These are phyloP conservation scores for Phania funesta DNA, from an alignment of 2,888 invertebrate species.

Conservation along the genomic window DNA sequence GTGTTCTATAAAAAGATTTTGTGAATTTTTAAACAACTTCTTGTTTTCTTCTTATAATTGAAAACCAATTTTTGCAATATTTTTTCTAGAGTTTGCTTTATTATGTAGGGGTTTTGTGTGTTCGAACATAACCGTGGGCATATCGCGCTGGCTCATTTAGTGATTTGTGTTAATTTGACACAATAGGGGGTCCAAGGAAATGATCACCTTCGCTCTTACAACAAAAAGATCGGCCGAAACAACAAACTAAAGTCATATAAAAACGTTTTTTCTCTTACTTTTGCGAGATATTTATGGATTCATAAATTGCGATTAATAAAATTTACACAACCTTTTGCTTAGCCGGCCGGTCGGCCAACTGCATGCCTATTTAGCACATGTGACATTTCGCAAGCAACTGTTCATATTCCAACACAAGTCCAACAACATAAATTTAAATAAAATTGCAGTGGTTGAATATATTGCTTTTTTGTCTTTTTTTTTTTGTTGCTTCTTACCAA, in stretches of 20 bases:
- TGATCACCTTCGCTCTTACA: conserved; percentile 52
- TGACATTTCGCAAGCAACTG: conserved; percentile 66
- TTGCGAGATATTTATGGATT: conserved; percentile 76
- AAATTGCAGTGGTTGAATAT: conserved; percentile 15
- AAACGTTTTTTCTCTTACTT: conserved; percentile 40
- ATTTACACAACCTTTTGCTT: conserved; percentile 73
- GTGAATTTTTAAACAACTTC: too few relatives aligned
- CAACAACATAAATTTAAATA: conserved; percentile 36
- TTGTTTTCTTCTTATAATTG: too few relatives aligned
- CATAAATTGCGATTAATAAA: conserved; percentile 80
- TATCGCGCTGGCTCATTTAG: conserved; percentile 57
- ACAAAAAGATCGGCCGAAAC: conserved; percentile 7
- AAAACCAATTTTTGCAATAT: neutral
- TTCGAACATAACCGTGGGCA: neutral
- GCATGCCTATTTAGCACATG: conserved; percentile 66
- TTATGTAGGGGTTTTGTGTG: neutral
- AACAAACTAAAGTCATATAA: conserved; percentile 37
- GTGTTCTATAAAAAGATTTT: too few relatives aligned
- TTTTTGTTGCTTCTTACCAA: neutral
- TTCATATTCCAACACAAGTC: conserved; percentile 43
- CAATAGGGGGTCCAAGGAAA: conserved; percentile 63
- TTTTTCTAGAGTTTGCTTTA: neutral
- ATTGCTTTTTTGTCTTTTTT: neutral
- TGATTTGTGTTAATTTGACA: conserved; percentile 67
- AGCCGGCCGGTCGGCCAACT: conserved; percentile 57